phyloP scores from a whole-genome alignment of 2,113 vertebrate species.

The Trachemys scripta region DNA sequence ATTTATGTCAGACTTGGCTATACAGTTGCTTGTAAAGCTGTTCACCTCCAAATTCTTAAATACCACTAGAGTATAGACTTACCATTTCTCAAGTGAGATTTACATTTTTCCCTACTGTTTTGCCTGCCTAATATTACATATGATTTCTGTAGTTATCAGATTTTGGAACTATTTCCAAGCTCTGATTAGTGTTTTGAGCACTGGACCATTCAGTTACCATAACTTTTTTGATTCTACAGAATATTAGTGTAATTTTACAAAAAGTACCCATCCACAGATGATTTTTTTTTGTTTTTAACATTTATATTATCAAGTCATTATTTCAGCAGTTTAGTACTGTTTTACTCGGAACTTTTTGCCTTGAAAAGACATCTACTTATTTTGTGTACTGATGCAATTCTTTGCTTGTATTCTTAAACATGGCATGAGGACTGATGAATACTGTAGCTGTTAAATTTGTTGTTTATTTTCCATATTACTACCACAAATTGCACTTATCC shows the following conservation, averaged over 20 bases:
- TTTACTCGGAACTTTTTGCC: constrained; percentile 47
- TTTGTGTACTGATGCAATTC: constrained; percentile 8
- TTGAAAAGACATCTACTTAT: neutral
- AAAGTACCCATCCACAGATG: neutral
- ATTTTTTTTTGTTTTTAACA: neutral
- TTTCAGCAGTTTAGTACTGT: constrained; percentile 49
- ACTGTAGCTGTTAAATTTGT: neutral
- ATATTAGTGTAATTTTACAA: neutral
- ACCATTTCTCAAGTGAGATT: neutral
- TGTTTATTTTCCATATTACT: neutral
- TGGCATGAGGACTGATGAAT: constrained; percentile 38
- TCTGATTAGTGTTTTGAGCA: neutral
- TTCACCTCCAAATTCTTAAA: neutral
- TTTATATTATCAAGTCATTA: constrained; percentile 66
- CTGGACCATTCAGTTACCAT: neutral
- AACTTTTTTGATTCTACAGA: neutral
- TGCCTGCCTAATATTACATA: neutral
- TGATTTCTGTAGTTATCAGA: neutral
- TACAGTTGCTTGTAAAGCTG: neutral
- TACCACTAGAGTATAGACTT: neutral
- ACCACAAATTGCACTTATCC: neutral
- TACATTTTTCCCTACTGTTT: neutral
- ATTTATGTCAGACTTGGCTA: neutral
- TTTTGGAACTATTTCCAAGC: neutral
- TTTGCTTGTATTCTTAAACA: constrained; percentile 55